Evolutionary conservation across 2,888 invertebrate genomes (phyloP).

Genomic region (Drosophila mettleri): DNA sequence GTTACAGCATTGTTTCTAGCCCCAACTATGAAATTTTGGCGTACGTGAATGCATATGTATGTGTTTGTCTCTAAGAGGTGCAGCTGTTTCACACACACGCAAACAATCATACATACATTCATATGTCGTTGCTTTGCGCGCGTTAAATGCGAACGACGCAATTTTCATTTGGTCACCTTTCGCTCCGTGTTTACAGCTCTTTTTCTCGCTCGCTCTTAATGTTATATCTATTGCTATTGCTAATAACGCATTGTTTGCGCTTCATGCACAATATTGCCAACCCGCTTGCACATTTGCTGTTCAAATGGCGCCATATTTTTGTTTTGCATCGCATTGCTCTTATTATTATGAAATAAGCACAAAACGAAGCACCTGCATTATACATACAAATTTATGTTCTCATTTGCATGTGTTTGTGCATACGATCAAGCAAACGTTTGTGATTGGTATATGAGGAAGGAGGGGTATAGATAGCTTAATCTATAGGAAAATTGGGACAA

Average conservation of each 20-base stretch:
- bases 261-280: constrained; percentile 36
- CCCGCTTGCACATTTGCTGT: constrained; percentile 43
- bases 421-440: not conserved
- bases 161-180: constrained; percentile 55
- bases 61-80: constrained; percentile 31
- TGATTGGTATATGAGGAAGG: constrained; percentile 6
- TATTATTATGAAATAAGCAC: constrained; percentile 33
- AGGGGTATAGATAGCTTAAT: not conserved
- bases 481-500: not conserved
- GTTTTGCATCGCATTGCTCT: constrained; percentile 19
- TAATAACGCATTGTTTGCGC: constrained; percentile 25
- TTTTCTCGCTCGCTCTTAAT: constrained; percentile 19
- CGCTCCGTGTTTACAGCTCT: constrained; percentile 31
- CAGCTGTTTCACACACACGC: constrained; percentile 41
- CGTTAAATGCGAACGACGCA: constrained; percentile 70
- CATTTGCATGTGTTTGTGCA: constrained; percentile 1
- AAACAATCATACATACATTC: constrained; percentile 14
- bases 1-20: not conserved
- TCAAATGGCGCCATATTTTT: constrained; percentile 43
- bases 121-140: constrained; percentile 40
- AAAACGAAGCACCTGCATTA: constrained; percentile 8
- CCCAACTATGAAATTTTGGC: constrained; percentile 11
- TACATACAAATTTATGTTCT: not conserved
- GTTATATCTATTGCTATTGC: constrained; percentile 43
- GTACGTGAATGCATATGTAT: not conserved